Base-by-base conservation (phyloP, 2,797 vertebrate genomes). In the Poecilia gillii region DNA sequence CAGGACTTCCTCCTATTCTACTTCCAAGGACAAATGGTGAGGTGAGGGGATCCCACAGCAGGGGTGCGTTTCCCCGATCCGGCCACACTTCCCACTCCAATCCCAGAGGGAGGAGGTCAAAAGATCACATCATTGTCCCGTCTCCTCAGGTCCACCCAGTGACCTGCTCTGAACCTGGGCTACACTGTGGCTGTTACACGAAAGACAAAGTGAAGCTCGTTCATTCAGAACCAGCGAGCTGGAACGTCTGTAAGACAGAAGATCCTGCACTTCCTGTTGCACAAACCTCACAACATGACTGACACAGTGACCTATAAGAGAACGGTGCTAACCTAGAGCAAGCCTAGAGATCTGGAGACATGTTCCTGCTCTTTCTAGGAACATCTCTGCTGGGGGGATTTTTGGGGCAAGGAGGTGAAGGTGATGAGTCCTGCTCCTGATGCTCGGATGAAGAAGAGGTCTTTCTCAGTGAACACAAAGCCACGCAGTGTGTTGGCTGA, bases 1-100 rank as follows among this genome's bases (percentile, higher is more conserved):
- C 96, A 96, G 97, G 97, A 98, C 97, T 98, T 98, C 98, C 97
- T 97, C 92, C 97, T 91, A 99, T 99, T 98, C 97, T 98, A 95
- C 94, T 96, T 93, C 76, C 95, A 96, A 95, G 96, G 94, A 96
- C 93, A 95, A 96, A 96, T 96, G 96, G 95, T 87, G 94, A 95
- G 94, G 95, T 87, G 96, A 96, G 94, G 94, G 95, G 95, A 96
- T 96, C 95, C 93, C 93, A 95, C 92, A 91, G 92, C 85, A 95
- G 96, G 92, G 96, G 96, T 96, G 95, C 93, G 90, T 85, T 94
- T 94, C 89, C 93, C 88, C 64, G 71, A 77, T 76, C 80, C 85
- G 81, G 88, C 88, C 88, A 90, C 87, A 92, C 91, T 91, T 94
- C 92, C 94, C 87, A 84, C 84, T 31, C 72, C 72, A 80, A 81